phyloP scores from a whole-genome alignment of 1,140 invertebrate genomes.

The Drosophila asahinai region DNA sequence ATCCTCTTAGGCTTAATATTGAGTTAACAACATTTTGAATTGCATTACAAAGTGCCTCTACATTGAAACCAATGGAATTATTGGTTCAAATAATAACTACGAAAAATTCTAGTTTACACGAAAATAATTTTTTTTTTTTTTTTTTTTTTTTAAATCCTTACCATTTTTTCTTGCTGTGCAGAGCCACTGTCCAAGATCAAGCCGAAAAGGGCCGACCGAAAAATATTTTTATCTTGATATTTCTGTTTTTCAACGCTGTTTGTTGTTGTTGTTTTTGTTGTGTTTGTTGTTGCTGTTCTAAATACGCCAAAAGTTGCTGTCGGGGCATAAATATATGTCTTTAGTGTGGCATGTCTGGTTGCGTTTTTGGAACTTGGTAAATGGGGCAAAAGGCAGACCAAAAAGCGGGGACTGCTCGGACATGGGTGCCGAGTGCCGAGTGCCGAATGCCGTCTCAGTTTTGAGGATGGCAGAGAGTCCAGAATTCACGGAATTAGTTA shows the following conservation, averaged over 20 bases:
- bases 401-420: slow-evolving; percentile 9
- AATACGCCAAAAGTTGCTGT: slow-evolving; percentile 78
- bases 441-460: not conserved
- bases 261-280: slow-evolving; percentile 51
- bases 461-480: slow-evolving; percentile 10
- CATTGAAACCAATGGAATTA: too few relatives aligned
- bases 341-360: slow-evolving; percentile 82
- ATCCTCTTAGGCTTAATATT: too few relatives aligned
- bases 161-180: slow-evolving; percentile 6
- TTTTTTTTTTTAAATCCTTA: too few relatives aligned
- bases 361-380: slow-evolving; percentile 78
- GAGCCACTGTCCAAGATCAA: slow-evolving; percentile 56
- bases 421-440: not conserved
- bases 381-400: slow-evolving; percentile 55
- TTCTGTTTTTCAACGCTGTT: slow-evolving; percentile 37
- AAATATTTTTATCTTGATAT: slow-evolving; percentile 84
- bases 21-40: too few relatives aligned
- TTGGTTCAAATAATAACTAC: too few relatives aligned
- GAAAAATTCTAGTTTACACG: too few relatives aligned
- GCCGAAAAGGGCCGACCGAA: slow-evolving; percentile 71
- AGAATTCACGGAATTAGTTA: slow-evolving; percentile 83
- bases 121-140: not conserved
- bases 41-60: too few relatives aligned
- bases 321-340: slow-evolving; percentile 81
- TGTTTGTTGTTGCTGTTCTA: slow-evolving; percentile 68